A percentile compares a stretch with the other conserved stretches of the same genome.
Conservation (phyloP, 1,140 invertebrate species). For the Drosophila nasuta region DNA sequence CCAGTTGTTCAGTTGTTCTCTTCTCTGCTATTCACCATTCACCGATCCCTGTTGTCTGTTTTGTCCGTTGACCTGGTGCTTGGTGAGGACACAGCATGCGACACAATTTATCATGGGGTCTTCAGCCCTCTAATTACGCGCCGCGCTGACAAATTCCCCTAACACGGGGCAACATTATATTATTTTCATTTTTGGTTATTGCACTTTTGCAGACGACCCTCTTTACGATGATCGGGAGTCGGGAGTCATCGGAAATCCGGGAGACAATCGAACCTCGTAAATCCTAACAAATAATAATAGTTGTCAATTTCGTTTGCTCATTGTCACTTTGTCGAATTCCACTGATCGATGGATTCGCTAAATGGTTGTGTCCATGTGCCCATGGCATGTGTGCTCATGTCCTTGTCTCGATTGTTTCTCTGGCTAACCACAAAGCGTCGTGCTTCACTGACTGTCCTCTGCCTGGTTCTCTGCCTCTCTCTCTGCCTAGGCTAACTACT, state of each 20-base stretch:
- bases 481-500: slow-evolving; percentile 5
- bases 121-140: slow-evolving; percentile 69
- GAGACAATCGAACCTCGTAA: slow-evolving; percentile 62
- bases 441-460: slow-evolving; percentile 16
- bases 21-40: neutral
- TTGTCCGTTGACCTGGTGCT: slow-evolving; percentile 20
- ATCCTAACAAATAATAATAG: slow-evolving; percentile 78
- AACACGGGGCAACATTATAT: neutral
- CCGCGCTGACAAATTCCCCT: slow-evolving; percentile 68
- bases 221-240: neutral
- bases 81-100: slow-evolving; percentile 70
- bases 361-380: slow-evolving; percentile 35
- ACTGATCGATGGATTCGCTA: slow-evolving; percentile 50
- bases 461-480: neutral
- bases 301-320: slow-evolving; percentile 64
- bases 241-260: slow-evolving; percentile 13
- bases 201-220: slow-evolving; percentile 17
- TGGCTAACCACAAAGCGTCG: slow-evolving; percentile 70
- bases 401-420: slow-evolving; percentile 36
- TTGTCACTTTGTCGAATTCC: slow-evolving; percentile 45
- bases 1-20: slow-evolving; percentile 14
- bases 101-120: slow-evolving; percentile 68
- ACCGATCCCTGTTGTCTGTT: neutral
- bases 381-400: slow-evolving; percentile 38
- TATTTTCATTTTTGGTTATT: neutral